Base-by-base conservation (phyloP, 2,797 vertebrate species). In the Psittacula echo region DNA sequence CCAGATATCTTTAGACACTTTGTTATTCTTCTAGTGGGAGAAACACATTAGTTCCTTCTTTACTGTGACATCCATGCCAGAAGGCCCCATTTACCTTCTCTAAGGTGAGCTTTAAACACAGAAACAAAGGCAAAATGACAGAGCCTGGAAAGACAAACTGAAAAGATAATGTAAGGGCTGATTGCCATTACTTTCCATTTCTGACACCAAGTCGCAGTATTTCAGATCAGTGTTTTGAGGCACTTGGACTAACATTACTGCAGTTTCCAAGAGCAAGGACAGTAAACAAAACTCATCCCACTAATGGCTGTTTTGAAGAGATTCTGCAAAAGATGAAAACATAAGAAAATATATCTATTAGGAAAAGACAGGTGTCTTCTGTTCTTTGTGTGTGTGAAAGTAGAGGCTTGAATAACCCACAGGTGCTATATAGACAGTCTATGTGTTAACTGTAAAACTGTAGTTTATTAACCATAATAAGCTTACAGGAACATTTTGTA, bases 401-500 rank as follows among this genome's bases (percentile, higher is more conserved):
- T 73, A 78, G 29, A 56, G 47, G 29, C 15, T 54, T 5, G 6
- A 84, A 68, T 53, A 88, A 76, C 32, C 19, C 60, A 32, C 44
- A 86, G 45, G 56, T 78, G 6, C 45, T 85, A 20, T 37, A 51
- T 12, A 75, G 53, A 65, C 21, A 39, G 17, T 78, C 37, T 51
- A 4, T 15, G 12, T n/a, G 37, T 70, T 80, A 87, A 60, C 51
- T 32, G 47, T 41, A 68, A 65, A 72, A 44, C 22, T 71, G 50
- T 14, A 58, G n/a, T 30, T 71, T 85, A 67, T 86, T 76, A 87
- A 68, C 65, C 13, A 17, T 78, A 84, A 87, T 44, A 91, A 92
- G 24, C 50, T 88, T 56, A 51, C 14, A 51, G 53, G 47, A 95
- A 85, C 78, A 66, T 37, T 66, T 73, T 82, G 60, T 76, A 91